A percentile compares a stretch with the other conserved stretches of the same genome.
phyloP scores from a whole-genome alignment of 2,113 vertebrate species.

The Sceloporus tristichus region DNA sequence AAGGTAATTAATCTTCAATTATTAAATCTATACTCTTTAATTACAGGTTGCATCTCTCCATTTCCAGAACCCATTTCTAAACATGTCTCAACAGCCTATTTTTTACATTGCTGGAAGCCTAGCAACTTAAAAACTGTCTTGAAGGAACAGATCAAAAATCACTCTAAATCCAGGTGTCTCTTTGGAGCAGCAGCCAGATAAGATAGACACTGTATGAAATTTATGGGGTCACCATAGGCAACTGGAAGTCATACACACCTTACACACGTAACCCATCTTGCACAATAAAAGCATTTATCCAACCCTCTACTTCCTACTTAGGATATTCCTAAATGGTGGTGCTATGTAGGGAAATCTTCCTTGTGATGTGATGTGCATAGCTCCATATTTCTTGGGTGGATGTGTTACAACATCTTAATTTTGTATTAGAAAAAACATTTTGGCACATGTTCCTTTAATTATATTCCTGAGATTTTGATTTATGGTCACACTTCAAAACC shows the following conservation, averaged over 20 bases:
- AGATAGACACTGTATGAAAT: not conserved
- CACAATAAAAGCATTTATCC: too few species aligned
- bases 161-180: not conserved
- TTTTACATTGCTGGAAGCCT: not conserved
- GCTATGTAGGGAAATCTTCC: too few species aligned
- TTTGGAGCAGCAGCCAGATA: not conserved
- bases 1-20: constrained; percentile 44
- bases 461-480: too few species aligned
- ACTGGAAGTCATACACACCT: too few species aligned
- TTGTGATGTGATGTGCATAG: too few species aligned
- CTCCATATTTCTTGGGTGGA: too few species aligned
- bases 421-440: too few species aligned
- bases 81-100: constrained; percentile 16
- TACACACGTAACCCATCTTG: not conserved
- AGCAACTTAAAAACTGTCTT: not conserved
- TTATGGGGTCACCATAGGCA: not conserved
- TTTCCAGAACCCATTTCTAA: constrained; percentile 30
- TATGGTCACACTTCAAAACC: too few species aligned
- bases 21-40: constrained; percentile 55
- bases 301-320: too few species aligned
- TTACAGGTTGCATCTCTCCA: not conserved
- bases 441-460: too few species aligned
- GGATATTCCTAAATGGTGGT: too few species aligned
- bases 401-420: too few species aligned
- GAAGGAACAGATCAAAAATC: not conserved